phyloP scores from a whole-genome alignment of 37 sponge, comb jelly and placozoan species.

The Halisarca cf. caerulea region DNA sequence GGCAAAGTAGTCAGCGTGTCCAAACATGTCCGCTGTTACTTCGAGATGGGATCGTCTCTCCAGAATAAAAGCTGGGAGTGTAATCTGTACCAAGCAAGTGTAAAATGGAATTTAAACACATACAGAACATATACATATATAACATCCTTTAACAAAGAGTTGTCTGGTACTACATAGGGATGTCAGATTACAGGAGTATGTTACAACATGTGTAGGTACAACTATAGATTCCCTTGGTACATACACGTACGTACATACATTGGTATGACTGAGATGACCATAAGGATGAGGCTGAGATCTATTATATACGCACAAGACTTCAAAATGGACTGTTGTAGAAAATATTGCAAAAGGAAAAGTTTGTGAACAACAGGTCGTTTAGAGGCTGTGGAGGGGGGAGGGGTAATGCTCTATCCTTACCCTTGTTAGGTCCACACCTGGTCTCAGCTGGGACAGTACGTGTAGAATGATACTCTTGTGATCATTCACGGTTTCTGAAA shows the following conservation, averaged over 20 bases:
- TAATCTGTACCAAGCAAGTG: too few relatives aligned
- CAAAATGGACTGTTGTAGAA: too few relatives aligned
- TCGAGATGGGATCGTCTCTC: slow-evolving; percentile 79
- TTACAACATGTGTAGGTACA: too few relatives aligned
- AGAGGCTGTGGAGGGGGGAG: background rate
- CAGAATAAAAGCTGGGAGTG: slow-evolving; percentile 82
- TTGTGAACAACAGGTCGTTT: background rate
- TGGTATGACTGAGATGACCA: too few relatives aligned
- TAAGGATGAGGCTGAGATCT: background rate
- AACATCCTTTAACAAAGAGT: too few relatives aligned
- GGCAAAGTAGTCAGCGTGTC: slow-evolving; percentile 71
- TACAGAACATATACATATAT: too few relatives aligned
- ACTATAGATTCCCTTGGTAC: too few relatives aligned
- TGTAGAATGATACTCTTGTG: slow-evolving; percentile 71
- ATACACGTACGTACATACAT: background rate
- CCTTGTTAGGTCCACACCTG: slow-evolving; percentile 85
- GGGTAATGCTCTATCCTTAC: too few relatives aligned
- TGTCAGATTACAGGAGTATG: too few relatives aligned
- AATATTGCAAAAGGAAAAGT: too few relatives aligned
- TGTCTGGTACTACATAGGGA: too few relatives aligned
- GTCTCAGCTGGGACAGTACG: slow-evolving; percentile 69
- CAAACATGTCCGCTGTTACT: slow-evolving; percentile 80
- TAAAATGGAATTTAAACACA: too few relatives aligned
- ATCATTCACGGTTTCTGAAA: background rate
- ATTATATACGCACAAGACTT: background rate